Percentiles rank a stretch among this genome's conserved stretches.
Conservation (phyloP, 2,888 invertebrate genomes). For the Lithosia quadra region DNA sequence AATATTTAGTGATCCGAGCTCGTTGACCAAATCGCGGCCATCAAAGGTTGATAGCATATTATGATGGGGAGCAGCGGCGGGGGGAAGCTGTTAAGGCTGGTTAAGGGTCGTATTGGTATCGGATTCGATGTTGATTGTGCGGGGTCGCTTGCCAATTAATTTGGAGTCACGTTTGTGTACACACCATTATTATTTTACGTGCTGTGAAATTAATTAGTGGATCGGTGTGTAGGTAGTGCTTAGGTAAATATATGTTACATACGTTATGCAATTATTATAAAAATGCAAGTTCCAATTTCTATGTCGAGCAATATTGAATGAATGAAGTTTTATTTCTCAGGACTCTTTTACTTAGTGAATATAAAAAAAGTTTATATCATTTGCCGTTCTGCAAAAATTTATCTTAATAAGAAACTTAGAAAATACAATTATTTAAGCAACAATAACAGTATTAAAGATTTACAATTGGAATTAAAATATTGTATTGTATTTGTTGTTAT, state of each 20-base stretch:
- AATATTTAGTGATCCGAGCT: conserved; percentile 17
- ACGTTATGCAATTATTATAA: background rate
- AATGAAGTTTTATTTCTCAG: too few species aligned
- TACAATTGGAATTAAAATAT: too few species aligned
- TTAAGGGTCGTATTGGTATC: background rate
- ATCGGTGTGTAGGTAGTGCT: background rate
- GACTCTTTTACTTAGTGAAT: too few species aligned
- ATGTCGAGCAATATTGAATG: too few species aligned
- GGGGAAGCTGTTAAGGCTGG: background rate
- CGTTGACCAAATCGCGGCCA: conserved; percentile 11
- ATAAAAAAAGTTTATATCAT: too few species aligned
- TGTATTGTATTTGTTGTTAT: too few species aligned
- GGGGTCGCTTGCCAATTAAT: conserved; percentile 12
- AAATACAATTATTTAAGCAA: too few species aligned
- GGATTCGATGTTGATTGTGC: conserved; percentile 4
- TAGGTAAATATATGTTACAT: background rate
- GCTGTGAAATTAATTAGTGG: background rate
- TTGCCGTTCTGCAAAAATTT: too few species aligned
- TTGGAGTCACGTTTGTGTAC: conserved; percentile 3
- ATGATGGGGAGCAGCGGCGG: background rate
- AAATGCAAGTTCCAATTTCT: background rate
- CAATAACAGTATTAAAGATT: too few species aligned
- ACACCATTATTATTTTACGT: conserved; percentile 6
- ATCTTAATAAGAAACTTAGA: too few species aligned
- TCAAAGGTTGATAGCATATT: conserved; percentile 11